Percentiles rank a stretch among this genome's conserved stretches.
These are phyloP conservation scores for cattle (Bos taurus) DNA, from an alignment of 2,113 vertebrate genomes.

Conservation along the genomic window ARS-UCD2.0 NC_037343.1:78893001-78893500, in stretches of 20 bases:
- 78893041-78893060: background rate
- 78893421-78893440: too few relatives aligned
- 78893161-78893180: fast-evolving
- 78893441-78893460: too few relatives aligned
- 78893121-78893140: fast-evolving
- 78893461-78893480: too few relatives aligned
- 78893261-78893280: background rate
- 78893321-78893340: background rate
- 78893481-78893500: too few relatives aligned
- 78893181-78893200: background rate
- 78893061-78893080: background rate
- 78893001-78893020: too few relatives aligned
- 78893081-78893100: background rate
- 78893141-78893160: background rate
- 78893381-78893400: background rate
- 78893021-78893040: background rate
- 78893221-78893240: fast-evolving
- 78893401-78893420: background rate
- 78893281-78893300: fast-evolving
- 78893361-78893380: background rate
- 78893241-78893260: background rate
- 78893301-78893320: background rate
- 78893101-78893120: background rate
- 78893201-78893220: fast-evolving
- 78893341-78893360: background rate